These are phyloP conservation scores for Girardinichthys multiradiatus DNA, from an alignment of 2,113 vertebrate species.

Conservation along the genomic window DNA sequence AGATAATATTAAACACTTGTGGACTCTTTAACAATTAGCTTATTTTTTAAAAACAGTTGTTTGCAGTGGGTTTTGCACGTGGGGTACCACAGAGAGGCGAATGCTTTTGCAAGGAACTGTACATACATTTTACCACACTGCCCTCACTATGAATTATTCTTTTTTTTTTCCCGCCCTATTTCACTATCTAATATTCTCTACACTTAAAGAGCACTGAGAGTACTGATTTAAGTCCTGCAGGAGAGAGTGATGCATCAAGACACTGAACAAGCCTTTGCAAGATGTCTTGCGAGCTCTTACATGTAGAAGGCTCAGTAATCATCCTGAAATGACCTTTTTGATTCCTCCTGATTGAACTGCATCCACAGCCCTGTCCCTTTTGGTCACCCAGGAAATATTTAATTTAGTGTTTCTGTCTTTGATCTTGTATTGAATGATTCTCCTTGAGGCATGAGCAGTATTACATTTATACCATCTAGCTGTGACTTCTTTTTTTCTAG, in stretches of 20 bases:
- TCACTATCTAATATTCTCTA: constrained; percentile 41
- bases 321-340: constrained; percentile 28
- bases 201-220: constrained; percentile 5
- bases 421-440: constrained; percentile 7
- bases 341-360: constrained; percentile 1
- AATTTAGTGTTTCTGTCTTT: constrained; percentile 40
- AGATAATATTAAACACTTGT: not conserved
- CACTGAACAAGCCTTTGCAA: constrained; percentile 1
- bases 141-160: not conserved
- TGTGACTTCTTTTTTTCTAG: constrained; percentile 19
- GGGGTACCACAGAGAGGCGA: not conserved
- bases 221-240: constrained; percentile 21
- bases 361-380: constrained; percentile 25
- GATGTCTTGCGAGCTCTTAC: constrained; percentile 7
- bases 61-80: not conserved
- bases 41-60: not conserved
- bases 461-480: constrained; percentile 32
- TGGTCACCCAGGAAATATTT: constrained; percentile 42
- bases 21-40: not conserved
- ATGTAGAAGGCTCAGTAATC: constrained; percentile 1
- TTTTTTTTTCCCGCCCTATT: constrained; percentile 1
- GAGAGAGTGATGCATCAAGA: constrained; percentile 1
- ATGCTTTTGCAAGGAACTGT: not conserved
- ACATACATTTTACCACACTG: constrained; percentile 8
- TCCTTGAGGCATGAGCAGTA: constrained; percentile 20